These are phyloP conservation scores for Notolabrus celidotus DNA, from an alignment of 2,797 vertebrate genomes.

Conservation along the genomic window DNA sequence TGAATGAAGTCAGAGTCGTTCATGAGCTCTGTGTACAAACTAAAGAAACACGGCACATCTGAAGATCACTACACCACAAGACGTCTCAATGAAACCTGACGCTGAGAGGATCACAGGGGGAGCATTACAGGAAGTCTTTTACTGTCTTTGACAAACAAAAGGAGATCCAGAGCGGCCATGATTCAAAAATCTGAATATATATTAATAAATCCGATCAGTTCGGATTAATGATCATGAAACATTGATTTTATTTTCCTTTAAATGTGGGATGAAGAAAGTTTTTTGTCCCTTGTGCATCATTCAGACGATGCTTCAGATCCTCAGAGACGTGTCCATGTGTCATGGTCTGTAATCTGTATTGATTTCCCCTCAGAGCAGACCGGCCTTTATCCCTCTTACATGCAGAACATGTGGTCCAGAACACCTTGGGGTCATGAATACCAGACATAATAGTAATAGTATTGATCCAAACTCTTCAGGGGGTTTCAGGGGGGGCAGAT, in stretches of 20 bases:
- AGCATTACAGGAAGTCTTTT: not conserved
- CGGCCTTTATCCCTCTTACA: constrained; percentile 48
- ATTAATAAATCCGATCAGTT: too few relatives aligned
- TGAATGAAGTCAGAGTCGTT: constrained; percentile 14
- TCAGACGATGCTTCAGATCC: constrained; percentile 42
- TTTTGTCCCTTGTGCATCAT: constrained; percentile 33
- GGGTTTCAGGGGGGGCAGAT: not conserved
- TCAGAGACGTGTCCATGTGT: constrained; percentile 27
- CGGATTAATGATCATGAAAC: not conserved
- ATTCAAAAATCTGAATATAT: not conserved
- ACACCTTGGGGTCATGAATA: constrained; percentile 40
- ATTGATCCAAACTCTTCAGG: constrained; percentile 52
- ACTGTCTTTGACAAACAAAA: too few relatives aligned
- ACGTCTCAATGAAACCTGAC: not conserved
- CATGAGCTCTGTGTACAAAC: constrained; percentile 3
- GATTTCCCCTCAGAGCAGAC: constrained; percentile 65
- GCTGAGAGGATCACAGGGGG: not conserved
- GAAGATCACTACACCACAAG: too few relatives aligned
- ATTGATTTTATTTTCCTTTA: not conserved
- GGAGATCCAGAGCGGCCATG: too few relatives aligned
- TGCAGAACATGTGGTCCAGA: constrained; percentile 59
- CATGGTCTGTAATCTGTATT: constrained; percentile 70
- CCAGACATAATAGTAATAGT: constrained; percentile 41
- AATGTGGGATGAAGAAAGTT: not conserved
- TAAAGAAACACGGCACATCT: constrained; percentile 10